A percentile compares a stretch with the other conserved stretches of the same genome.
Conservation (phyloP, 2,797 vertebrate genomes). For the Rhabdophis nuchalis region DNA sequence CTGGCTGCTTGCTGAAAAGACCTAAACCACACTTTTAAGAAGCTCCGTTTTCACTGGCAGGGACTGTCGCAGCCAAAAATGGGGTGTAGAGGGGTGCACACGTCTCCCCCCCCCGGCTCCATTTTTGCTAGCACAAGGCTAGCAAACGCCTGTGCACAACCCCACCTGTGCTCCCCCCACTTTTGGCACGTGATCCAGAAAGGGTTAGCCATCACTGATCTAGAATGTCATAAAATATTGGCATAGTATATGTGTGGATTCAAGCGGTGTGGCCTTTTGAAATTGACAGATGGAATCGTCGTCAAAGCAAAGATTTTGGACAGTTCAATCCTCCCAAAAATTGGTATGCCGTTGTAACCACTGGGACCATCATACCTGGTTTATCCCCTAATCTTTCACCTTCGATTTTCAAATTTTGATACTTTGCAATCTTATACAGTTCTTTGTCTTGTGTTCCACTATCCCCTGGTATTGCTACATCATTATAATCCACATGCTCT, state of each 20-base stretch:
- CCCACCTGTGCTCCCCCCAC: no score
- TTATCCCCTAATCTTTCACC: not conserved
- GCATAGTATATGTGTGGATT: not conserved
- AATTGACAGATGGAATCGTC: not conserved
- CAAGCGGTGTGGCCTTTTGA: not conserved
- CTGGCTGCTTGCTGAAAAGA: not conserved
- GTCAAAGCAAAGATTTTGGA: not conserved
- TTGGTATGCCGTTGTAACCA: not conserved
- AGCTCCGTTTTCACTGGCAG: not conserved
- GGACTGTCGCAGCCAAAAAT: no score
- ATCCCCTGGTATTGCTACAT: not conserved
- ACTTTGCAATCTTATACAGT: not conserved
- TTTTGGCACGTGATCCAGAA: no score
- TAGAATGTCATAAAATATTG: not conserved
- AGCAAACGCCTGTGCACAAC: no score
- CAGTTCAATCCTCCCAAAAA: no score
- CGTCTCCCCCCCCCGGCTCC: no score
- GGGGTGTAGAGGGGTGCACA: no score
- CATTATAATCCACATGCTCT: not conserved
- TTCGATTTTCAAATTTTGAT: not conserved
- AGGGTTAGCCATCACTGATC: no score
- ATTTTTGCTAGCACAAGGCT: no score
- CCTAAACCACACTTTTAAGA: slow-evolving; percentile 1
- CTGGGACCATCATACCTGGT: not conserved
- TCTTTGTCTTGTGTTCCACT: not conserved